phyloP scores from a whole-genome alignment of 2,888 invertebrate species.

The Escarpia spicata region DNA sequence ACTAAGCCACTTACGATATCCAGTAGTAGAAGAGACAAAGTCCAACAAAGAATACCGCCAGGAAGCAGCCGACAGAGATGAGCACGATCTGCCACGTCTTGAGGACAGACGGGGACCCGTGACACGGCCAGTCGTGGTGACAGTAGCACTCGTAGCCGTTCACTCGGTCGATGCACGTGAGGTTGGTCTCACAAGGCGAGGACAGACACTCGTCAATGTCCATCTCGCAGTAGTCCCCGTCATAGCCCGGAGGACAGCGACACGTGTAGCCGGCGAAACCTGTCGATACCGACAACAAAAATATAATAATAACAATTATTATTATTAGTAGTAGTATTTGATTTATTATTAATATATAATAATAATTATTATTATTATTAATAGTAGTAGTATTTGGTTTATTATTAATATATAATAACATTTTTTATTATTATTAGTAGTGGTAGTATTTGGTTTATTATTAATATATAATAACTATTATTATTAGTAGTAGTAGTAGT shows the following conservation, averaged over 20 bases:
- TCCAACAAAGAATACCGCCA: neutral
- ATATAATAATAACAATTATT: too few relatives aligned
- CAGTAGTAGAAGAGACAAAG: neutral
- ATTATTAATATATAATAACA: too few relatives aligned
- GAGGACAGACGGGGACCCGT: neutral
- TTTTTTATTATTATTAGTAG: too few relatives aligned
- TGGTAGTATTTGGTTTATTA: too few relatives aligned
- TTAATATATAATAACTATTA: too few relatives aligned
- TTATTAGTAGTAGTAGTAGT: too few relatives aligned
- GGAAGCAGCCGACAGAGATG: neutral
- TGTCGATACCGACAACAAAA: neutral
- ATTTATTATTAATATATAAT: too few relatives aligned
- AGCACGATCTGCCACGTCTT: neutral
- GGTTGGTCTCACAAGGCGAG: neutral
- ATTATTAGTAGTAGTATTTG: too few relatives aligned
- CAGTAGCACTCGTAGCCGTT: neutral
- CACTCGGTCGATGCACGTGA: neutral
- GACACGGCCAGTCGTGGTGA: neutral
- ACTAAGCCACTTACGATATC: neutral
- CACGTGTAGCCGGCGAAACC: neutral
- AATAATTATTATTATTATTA: too few relatives aligned
- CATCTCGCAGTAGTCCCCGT: neutral
- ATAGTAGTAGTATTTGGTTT: too few relatives aligned
- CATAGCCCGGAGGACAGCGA: neutral
- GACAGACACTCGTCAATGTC: neutral